Evolutionary conservation across 2,113 vertebrate genomes (phyloP), one percentile per base, ranked within the genome.

Genomic region (Bubo blakistoni): DNA sequence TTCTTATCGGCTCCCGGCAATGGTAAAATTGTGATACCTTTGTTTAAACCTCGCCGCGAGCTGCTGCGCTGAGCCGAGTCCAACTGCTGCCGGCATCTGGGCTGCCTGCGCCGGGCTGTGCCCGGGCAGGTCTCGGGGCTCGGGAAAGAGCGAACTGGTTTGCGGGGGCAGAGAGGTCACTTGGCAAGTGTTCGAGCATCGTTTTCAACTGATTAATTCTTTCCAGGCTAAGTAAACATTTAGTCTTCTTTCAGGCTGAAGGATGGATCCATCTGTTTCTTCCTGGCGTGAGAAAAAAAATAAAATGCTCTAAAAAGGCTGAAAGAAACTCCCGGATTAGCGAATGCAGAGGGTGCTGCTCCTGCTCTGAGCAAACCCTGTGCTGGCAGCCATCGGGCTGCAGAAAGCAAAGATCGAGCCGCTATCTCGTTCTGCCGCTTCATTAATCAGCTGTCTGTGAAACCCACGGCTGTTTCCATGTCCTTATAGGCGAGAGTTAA

Each of bases 71-170:
- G 95, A 84, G 86, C 93, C 2, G 4, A n/a, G 34, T 79, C 94
- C 97, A 96, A 96, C 92, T 96, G 96, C 58, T 82, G 79, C 66
- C 6, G 19, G 91, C 97, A 97, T 96, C 96, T 97, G 97, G 94
- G 94, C 96, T 94, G 88, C 59, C 71, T 66, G 2, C 6, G 1
- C 19, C 0, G n/a, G 63, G 63, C 67, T 66, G 36, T 44, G 91
- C 93, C 91, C 24, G 63, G 91, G 77, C 76, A 92, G 73, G 59
- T 95, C 96, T 85, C 81, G 0, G 69, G 61, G 81, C 91, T 78
- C 40, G 0, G 58, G 42, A 88, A 88, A 77, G 90, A 90, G 34
- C 12, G 16, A 62, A 62, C 46, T 1, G 5, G 49, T 93, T 94
- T 91, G 49, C 3, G 27, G 36, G 93, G 89, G 84, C 96, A 65